A percentile compares a stretch with the other conserved stretches of the same genome.
These are phyloP conservation scores for Florisuga fusca DNA, from an alignment of 2,797 vertebrate genomes.

Conservation along the genomic window DNA sequence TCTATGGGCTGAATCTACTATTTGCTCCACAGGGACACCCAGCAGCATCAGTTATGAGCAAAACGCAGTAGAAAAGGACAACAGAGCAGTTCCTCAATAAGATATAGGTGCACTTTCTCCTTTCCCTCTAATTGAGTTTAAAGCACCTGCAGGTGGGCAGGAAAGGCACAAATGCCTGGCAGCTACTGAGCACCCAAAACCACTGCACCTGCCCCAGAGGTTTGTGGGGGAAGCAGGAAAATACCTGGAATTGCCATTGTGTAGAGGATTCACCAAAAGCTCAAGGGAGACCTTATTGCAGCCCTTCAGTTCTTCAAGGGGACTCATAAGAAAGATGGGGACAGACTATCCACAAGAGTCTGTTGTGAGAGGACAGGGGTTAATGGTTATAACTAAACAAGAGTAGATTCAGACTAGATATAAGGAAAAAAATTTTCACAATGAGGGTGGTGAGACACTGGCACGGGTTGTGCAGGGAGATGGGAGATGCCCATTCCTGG, in stretches of 20 bases:
- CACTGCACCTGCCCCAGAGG: neutral
- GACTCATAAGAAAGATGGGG: too few relatives aligned
- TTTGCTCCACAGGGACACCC: constrained; percentile 42
- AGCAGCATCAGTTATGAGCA: neutral
- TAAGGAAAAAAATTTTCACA: too few relatives aligned
- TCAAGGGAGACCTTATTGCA: too few relatives aligned
- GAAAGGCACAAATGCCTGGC: neutral
- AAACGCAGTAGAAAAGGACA: neutral
- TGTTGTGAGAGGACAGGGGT: too few relatives aligned
- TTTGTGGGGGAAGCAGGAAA: neutral
- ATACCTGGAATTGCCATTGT: neutral
- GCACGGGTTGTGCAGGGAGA: too few relatives aligned
- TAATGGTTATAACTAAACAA: too few relatives aligned
- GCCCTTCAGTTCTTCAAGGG: too few relatives aligned
- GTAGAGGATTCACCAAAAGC: neutral
- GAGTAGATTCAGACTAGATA: too few relatives aligned
- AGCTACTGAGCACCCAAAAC: neutral
- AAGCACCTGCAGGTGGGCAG: neutral
- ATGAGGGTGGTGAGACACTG: too few relatives aligned
- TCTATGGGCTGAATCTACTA: constrained; percentile 12
- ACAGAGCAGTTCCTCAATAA: neutral
- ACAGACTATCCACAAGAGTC: too few relatives aligned
- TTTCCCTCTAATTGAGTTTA: neutral
- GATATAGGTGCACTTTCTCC: neutral
- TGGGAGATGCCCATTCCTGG: too few relatives aligned